Evolutionary conservation across 1,140 invertebrate species (phyloP).

Genomic region (Lethrus apterus): DNA sequence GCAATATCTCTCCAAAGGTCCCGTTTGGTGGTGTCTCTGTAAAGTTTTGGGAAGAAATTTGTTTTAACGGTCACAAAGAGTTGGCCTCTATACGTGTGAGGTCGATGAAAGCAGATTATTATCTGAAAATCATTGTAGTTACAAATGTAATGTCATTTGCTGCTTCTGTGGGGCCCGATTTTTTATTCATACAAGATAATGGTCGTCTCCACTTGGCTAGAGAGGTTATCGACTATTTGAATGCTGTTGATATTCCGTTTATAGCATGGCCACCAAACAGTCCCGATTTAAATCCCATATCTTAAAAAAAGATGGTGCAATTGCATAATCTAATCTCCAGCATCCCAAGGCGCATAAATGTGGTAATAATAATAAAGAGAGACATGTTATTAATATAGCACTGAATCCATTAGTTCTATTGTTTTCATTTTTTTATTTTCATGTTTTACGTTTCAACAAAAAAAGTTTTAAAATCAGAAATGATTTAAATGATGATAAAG

Average conservation of each 20-base stretch:
- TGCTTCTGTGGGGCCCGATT: conserved; percentile 11
- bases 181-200: conserved; percentile 21
- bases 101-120: conserved; percentile 15
- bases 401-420: no score
- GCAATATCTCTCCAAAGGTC: no score
- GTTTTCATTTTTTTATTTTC: no score
- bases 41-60: conserved; percentile 26
- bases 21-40: no score
- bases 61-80: conserved; percentile 22
- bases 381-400: no score
- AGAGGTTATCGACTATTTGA: conserved; percentile 11
- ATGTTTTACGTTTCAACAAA: no score
- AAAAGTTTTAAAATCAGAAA: no score
- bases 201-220: conserved; percentile 16
- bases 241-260: conserved; percentile 7
- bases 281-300: conserved; percentile 17
- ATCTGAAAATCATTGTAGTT: conserved; percentile 17
- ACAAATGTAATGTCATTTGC: conserved; percentile 18
- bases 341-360: no score
- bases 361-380: no score
- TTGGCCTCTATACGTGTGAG: conserved; percentile 15
- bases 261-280: conserved; percentile 18
- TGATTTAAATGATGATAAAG: no score
- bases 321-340: no score
- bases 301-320: no score